Evolutionary conservation across 1,140 invertebrate genomes (phyloP).

Genomic region (Acromyrmex charruanus): DNA sequence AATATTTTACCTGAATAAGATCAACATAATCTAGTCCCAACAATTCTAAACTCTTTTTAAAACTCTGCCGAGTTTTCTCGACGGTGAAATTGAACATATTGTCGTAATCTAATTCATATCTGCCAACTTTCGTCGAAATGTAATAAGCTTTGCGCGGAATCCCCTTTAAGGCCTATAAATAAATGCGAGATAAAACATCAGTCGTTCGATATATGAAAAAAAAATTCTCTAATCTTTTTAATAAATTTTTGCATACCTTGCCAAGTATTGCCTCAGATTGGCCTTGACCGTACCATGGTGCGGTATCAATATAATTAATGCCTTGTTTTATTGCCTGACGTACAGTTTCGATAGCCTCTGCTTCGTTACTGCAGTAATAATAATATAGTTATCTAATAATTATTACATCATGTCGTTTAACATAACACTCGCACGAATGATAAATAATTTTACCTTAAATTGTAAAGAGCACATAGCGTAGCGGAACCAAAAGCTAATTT

Average conservation of each 20-base stretch:
- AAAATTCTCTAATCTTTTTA: not conserved
- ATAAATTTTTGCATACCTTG: slow-evolving; percentile 89
- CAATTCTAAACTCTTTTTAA: slow-evolving; percentile 92
- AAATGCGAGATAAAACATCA: not conserved
- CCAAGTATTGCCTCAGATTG: slow-evolving; percentile 93
- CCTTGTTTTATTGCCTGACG: slow-evolving; percentile 91
- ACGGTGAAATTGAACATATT: slow-evolving; percentile 96
- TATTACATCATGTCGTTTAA: not conserved
- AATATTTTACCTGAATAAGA: slow-evolving; percentile 91
- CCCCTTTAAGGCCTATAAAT: slow-evolving; percentile 90
- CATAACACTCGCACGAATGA: not conserved
- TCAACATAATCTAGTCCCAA: slow-evolving; percentile 95
- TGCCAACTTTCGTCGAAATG: slow-evolving; percentile 96
- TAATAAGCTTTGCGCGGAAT: slow-evolving; percentile 95
- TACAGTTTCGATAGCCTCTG: slow-evolving; percentile 90
- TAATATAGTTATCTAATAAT: slow-evolving; percentile 42
- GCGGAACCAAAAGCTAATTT: slow-evolving; percentile 88
- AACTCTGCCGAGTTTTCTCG: slow-evolving; percentile 90
- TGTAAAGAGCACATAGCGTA: slow-evolving; percentile 84
- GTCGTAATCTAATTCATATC: slow-evolving; percentile 91
- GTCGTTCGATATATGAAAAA: not conserved
- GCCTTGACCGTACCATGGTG: slow-evolving; percentile 96
- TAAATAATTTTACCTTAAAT: slow-evolving; percentile 75
- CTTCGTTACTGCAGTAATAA: slow-evolving; percentile 86
- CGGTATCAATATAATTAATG: slow-evolving; percentile 97